Conservation (phyloP, 92 coral and sea anemone genomes). For the Plumapathes pennacea region DNA sequence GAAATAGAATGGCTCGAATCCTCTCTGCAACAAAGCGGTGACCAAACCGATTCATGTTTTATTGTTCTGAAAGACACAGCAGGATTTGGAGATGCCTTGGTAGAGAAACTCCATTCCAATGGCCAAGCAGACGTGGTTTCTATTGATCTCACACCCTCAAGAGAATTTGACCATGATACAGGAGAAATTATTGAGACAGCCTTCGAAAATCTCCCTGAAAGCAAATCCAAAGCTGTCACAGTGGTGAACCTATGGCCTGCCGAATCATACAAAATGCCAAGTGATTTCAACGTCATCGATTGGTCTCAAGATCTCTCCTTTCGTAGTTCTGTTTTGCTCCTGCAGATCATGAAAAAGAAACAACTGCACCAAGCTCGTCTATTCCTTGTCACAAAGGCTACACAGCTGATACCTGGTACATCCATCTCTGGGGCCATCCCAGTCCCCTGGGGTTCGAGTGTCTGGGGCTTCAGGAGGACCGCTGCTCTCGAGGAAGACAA, state of each 20-base stretch:
- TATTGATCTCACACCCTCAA: constrained; percentile 5
- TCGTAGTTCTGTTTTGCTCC: constrained; percentile 29
- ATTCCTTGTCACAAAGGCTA: constrained; percentile 26
- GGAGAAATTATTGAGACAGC: not conserved
- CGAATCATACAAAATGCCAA: constrained; percentile 13
- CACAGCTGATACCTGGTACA: constrained; percentile 27
- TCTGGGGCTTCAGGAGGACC: constrained; percentile 68
- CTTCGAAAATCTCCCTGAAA: not conserved
- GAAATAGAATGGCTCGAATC: constrained; percentile 51
- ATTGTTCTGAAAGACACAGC: constrained; percentile 27
- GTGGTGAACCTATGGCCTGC: constrained; percentile 64
- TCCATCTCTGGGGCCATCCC: not conserved
- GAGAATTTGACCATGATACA: not conserved
- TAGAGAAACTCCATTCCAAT: not conserved
- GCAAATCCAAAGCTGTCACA: constrained; percentile 12
- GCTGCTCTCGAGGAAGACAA: constrained; percentile 47
- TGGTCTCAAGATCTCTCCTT: constrained; percentile 40
- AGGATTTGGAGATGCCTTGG: constrained; percentile 7
- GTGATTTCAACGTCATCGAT: constrained; percentile 11
- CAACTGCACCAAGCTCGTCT: constrained; percentile 11
- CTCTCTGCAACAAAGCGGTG: not conserved
- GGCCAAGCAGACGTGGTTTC: constrained; percentile 11
- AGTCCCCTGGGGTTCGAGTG: constrained; percentile 53
- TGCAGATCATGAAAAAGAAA: constrained; percentile 23
- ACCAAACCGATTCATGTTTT: not conserved